These are phyloP conservation scores for Spodoptera frugiperda DNA, from an alignment of 1,140 invertebrate species.

Conservation along the genomic window DNA sequence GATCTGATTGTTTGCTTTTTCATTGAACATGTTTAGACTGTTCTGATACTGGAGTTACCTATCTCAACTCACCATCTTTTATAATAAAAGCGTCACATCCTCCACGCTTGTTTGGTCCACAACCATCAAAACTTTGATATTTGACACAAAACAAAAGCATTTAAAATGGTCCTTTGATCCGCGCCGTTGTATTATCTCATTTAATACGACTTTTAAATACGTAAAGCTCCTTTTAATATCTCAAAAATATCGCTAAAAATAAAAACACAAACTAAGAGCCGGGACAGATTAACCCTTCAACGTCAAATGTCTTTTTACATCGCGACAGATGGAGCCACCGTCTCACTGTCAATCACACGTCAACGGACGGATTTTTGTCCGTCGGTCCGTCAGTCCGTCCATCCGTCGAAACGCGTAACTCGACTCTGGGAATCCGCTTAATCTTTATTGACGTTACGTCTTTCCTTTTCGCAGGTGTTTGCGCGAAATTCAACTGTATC, in stretches of 20 bases:
- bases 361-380: slow-evolving; percentile 72
- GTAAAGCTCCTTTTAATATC: slow-evolving; percentile 19
- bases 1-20: too few relatives aligned
- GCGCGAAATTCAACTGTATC: slow-evolving; percentile 52
- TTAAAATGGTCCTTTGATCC: background rate
- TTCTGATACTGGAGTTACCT: too few relatives aligned
- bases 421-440: slow-evolving; percentile 77
- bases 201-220: slow-evolving; percentile 13
- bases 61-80: too few relatives aligned
- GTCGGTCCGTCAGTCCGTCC: slow-evolving; percentile 63
- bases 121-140: background rate
- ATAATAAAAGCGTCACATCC: too few relatives aligned
- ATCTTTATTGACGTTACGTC: slow-evolving; percentile 79
- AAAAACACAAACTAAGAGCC: slow-evolving; percentile 30
- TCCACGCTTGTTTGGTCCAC: too few relatives aligned
- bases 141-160: background rate
- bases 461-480: slow-evolving; percentile 14
- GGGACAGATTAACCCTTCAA: slow-evolving; percentile 62
- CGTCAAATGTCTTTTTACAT: slow-evolving; percentile 62
- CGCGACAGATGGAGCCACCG: slow-evolving; percentile 55
- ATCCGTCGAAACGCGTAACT: slow-evolving; percentile 68
- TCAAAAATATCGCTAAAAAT: slow-evolving; percentile 23
- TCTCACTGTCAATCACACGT: slow-evolving; percentile 76
- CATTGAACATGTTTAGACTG: too few relatives aligned
- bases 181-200: background rate